These are phyloP conservation scores for Ochropleura plecta DNA, from an alignment of 2,888 invertebrate genomes.

Conservation along the genomic window DNA sequence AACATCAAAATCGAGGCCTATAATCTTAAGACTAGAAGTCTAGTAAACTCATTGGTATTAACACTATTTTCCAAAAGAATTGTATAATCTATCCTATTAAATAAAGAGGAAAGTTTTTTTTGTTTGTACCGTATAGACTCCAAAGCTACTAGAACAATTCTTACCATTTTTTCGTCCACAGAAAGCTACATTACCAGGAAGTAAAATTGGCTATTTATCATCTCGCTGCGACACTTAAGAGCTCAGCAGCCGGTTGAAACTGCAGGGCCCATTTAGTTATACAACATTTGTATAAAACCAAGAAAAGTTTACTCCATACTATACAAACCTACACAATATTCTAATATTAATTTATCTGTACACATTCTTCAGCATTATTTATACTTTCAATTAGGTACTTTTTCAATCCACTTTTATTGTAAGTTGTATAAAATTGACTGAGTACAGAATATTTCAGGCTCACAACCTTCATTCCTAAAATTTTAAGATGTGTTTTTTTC, in stretches of 20 bases:
- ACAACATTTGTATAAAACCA: conserved; percentile 21
- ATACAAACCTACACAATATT: conserved; percentile 25
- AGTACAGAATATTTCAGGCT: conserved; percentile 90
- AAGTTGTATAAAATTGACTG: conserved; percentile 84
- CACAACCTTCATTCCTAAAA: conserved; percentile 92
- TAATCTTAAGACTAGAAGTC: conserved; percentile 28
- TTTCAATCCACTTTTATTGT: conserved; percentile 85
- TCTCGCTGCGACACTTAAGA: too few relatives aligned
- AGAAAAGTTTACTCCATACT: not conserved
- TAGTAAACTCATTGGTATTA: conserved; percentile 44
- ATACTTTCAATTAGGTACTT: conserved; percentile 89
- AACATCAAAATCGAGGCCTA: conserved; percentile 13
- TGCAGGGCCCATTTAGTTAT: not conserved
- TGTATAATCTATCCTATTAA: conserved; percentile 7
- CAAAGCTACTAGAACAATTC: too few relatives aligned
- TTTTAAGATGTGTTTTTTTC: conserved; percentile 91
- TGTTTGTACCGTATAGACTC: too few relatives aligned
- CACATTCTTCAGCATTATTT: conserved; percentile 76
- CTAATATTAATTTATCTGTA: conserved; percentile 49
- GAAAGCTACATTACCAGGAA: too few relatives aligned
- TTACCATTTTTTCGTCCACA: too few relatives aligned
- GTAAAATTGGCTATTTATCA: too few relatives aligned
- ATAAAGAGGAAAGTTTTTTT: too few relatives aligned
- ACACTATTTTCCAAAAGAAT: conserved; percentile 16
- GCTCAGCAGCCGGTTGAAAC: too few relatives aligned